Evolutionary conservation across 2,888 invertebrate genomes (phyloP).

Genomic region (Oscheius onirici): DNA sequence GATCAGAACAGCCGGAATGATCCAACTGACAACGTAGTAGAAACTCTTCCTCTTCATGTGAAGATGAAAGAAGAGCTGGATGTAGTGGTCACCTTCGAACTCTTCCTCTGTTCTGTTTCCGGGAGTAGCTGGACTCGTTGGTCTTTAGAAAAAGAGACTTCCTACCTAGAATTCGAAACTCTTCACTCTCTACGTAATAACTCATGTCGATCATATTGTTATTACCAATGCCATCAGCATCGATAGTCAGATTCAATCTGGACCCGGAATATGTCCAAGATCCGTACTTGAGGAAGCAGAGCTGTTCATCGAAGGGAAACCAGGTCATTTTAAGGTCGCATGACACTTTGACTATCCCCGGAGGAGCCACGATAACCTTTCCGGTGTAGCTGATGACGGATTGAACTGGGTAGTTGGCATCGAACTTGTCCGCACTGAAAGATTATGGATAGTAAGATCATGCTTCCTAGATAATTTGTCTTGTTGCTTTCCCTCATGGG

Average conservation of each 20-base stretch:
- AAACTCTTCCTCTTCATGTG: slow-evolving; percentile 78
- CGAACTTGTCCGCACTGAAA: slow-evolving; percentile 93
- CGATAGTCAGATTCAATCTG: slow-evolving; percentile 20
- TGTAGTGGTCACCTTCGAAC: slow-evolving; percentile 50
- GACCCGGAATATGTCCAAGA: slow-evolving; percentile 32
- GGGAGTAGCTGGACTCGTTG: slow-evolving; percentile 7
- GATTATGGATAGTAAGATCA: neutral
- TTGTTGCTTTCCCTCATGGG: neutral
- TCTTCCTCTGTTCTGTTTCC: slow-evolving; percentile 26
- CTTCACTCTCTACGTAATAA: slow-evolving; percentile 26
- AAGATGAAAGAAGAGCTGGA: slow-evolving; percentile 58
- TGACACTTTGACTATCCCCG: slow-evolving; percentile 97
- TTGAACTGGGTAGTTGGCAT: slow-evolving; percentile 97
- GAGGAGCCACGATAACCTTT: slow-evolving; percentile 93
- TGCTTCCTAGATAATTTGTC: too few species aligned
- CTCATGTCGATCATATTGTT: slow-evolving; percentile 14
- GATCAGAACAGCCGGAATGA: slow-evolving; percentile 87
- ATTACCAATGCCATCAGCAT: neutral
- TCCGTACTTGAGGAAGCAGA: slow-evolving; percentile 80
- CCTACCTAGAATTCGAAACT: slow-evolving; percentile 24
- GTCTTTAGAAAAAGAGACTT: neutral
- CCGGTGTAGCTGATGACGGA: slow-evolving; percentile 95
- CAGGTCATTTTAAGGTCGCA: slow-evolving; percentile 99
- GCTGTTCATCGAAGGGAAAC: slow-evolving; percentile 99
- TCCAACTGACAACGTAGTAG: slow-evolving; percentile 89